These are phyloP conservation scores for Linnaemya tessellans DNA, from an alignment of 2,888 invertebrate species.

Conservation along the genomic window DNA sequence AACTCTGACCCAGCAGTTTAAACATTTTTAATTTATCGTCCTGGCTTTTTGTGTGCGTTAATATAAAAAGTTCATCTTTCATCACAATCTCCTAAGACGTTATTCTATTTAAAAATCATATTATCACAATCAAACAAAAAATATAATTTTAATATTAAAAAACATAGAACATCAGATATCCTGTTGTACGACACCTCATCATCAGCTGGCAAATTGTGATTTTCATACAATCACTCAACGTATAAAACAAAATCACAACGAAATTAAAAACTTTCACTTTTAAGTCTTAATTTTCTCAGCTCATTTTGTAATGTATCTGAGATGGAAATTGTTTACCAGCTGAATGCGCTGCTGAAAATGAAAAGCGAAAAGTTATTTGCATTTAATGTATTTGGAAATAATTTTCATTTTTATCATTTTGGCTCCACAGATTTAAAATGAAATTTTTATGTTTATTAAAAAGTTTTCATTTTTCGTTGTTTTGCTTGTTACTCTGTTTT, in stretches of 20 bases:
- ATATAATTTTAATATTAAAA: no score
- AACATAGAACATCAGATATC: no score
- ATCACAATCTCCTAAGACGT: no score
- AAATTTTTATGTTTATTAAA: conserved; percentile 72
- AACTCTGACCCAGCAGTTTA: no score
- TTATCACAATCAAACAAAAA: no score
- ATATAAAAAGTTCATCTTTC: no score
- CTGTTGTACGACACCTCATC: neutral
- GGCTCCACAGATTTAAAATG: conserved; percentile 67
- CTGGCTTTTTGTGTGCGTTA: no score
- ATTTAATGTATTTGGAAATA: conserved; percentile 70
- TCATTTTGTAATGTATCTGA: neutral
- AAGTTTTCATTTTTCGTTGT: conserved; percentile 59
- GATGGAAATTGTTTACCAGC: conserved; percentile 50
- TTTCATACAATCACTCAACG: no score
- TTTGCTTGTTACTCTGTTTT: neutral
- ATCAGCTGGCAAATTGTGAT: conserved; percentile 3
- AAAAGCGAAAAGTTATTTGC: conserved; percentile 61
- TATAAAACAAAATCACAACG: neutral
- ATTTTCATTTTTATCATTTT: conserved; percentile 61
- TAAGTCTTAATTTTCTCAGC: conserved; percentile 49
- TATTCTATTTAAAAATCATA: no score
- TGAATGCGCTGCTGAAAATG: conserved; percentile 48
- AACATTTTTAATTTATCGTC: no score
- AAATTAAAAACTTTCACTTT: conserved; percentile 57